phyloP scores from a whole-genome alignment of 2,797 vertebrate genomes.

The Typhlichthys eigenmanni region DNA sequence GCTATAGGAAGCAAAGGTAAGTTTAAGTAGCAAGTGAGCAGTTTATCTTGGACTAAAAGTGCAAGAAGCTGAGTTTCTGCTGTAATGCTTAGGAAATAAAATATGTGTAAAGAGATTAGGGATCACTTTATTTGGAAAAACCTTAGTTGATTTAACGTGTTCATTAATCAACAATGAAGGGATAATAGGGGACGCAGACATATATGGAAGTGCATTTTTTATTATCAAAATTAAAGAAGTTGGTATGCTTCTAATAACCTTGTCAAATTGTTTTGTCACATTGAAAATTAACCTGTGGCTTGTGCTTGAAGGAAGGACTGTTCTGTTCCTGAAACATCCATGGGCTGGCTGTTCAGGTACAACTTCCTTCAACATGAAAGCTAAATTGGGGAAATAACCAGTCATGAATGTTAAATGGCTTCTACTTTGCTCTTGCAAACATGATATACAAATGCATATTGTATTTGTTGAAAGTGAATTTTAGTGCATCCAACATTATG shows the following conservation, averaged over 20 bases:
- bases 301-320: too few relatives aligned
- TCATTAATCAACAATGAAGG: not conserved
- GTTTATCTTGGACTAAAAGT: too few relatives aligned
- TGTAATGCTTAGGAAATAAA: too few relatives aligned
- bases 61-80: too few relatives aligned
- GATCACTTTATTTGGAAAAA: not conserved
- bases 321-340: too few relatives aligned
- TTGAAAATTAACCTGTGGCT: not conserved
- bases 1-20: too few relatives aligned
- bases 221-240: not conserved
- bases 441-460: not conserved
- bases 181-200: not conserved
- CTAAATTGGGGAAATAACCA: too few relatives aligned
- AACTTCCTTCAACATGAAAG: too few relatives aligned
- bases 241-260: conserved; percentile 3
- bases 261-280: conserved; percentile 6
- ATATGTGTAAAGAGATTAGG: not conserved
- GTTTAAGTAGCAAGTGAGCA: too few relatives aligned
- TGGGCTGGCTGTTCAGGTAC: too few relatives aligned
- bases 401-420: too few relatives aligned
- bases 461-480: not conserved
- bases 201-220: not conserved
- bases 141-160: not conserved
- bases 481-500: too few relatives aligned
- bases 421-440: not conserved